phyloP scores from a whole-genome alignment of 2,113 vertebrate genomes.

The Myrmecophaga tridactyla region DNA sequence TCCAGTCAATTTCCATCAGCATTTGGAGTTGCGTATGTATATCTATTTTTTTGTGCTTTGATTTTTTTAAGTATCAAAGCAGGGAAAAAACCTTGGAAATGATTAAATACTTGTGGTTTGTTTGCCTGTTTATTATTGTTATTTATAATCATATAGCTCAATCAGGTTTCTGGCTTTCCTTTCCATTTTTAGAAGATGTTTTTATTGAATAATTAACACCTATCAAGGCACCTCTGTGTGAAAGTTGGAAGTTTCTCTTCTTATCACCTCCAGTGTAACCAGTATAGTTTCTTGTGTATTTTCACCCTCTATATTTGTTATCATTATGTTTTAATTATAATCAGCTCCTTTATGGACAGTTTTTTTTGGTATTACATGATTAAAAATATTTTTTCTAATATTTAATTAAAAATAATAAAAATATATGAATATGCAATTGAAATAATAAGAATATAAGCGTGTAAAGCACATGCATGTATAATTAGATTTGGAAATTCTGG shows the following conservation, averaged over 20 bases:
- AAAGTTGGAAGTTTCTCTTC: not conserved
- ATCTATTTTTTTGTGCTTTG: not conserved
- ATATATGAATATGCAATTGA: not conserved
- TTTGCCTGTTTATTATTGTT: not conserved
- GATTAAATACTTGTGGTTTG: not conserved
- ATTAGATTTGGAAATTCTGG: not conserved
- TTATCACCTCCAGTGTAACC: not conserved
- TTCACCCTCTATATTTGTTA: not conserved
- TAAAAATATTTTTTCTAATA: not conserved
- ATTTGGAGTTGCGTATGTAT: not conserved
- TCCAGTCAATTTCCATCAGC: not conserved
- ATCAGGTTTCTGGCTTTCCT: not conserved
- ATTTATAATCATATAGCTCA: not conserved
- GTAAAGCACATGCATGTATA: not conserved
- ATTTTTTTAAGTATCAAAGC: not conserved
- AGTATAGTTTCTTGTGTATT: not conserved
- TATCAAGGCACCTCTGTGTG: not conserved
- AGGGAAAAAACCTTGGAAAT: not conserved
- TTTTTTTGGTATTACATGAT: not conserved
- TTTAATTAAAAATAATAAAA: not conserved
- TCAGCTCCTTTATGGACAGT: not conserved
- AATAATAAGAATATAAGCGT: not conserved
- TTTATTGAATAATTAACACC: constrained; percentile 23
- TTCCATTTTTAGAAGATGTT: not conserved
- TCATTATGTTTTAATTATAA: not conserved